phyloP scores from a whole-genome alignment of 2,888 invertebrate genomes.

The Aproaerema taeniolella region DNA sequence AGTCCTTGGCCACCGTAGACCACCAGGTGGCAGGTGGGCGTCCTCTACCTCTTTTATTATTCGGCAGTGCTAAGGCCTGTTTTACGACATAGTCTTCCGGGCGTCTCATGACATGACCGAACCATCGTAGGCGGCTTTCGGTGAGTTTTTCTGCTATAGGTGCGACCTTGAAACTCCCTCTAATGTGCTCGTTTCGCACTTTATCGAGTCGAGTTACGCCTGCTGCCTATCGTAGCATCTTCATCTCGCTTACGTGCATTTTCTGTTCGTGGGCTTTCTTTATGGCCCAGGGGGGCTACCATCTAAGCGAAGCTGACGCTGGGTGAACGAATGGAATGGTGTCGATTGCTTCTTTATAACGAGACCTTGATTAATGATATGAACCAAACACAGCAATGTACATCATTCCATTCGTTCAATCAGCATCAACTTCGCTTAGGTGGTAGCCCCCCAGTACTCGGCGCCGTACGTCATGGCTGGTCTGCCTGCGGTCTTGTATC shows the following conservation, averaged over 20 bases:
- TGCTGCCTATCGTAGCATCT: slow-evolving; percentile 3
- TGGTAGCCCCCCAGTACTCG: too few species aligned
- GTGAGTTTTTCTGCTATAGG: not conserved
- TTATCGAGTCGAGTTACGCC: slow-evolving; percentile 1
- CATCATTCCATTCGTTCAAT: too few species aligned
- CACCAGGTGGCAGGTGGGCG: not conserved
- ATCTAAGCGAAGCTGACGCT: too few species aligned
- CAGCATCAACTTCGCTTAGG: too few species aligned
- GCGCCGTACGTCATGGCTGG: too few species aligned
- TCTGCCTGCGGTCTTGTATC: not conserved
- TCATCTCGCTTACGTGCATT: slow-evolving; percentile 2
- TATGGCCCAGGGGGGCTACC: too few species aligned
- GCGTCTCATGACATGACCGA: not conserved
- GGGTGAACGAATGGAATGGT: too few species aligned
- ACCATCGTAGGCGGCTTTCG: not conserved
- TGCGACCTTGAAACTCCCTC: not conserved
- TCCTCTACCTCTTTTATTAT: not conserved
- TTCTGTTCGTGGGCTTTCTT: slow-evolving; percentile 5
- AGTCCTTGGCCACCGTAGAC: slow-evolving; percentile 7
- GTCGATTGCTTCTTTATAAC: too few species aligned
- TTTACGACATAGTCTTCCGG: not conserved
- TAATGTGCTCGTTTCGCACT: slow-evolving; percentile 4
- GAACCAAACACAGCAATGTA: too few species aligned
- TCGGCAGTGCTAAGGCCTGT: not conserved
- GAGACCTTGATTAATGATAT: too few species aligned